phyloP scores from a whole-genome alignment of 1,140 invertebrate genomes.

The Drosophila parabipectinata region DNA sequence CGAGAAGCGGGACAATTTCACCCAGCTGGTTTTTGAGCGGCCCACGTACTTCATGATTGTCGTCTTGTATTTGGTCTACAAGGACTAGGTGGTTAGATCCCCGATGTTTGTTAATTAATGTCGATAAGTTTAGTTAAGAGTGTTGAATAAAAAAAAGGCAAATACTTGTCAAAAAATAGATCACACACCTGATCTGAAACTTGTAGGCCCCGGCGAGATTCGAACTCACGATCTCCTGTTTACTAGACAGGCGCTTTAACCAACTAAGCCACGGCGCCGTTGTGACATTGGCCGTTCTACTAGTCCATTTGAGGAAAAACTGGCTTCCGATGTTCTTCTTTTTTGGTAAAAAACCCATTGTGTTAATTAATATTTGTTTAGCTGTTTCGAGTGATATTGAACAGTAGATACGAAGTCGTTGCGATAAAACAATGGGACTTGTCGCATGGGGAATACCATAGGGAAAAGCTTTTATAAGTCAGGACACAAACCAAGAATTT shows the following conservation, averaged over 20 bases:
- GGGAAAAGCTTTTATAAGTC: conserved; percentile 4
- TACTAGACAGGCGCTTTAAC: conserved; percentile 88
- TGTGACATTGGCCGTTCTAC: background rate
- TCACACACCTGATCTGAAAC: background rate
- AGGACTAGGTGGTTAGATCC: conserved; percentile 51
- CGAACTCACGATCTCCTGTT: conserved; percentile 87
- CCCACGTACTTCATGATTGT: conserved; percentile 82
- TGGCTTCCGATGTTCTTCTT: background rate
- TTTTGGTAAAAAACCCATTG: conserved; percentile 19
- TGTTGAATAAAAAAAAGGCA: conserved; percentile 7
- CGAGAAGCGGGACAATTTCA: conserved; percentile 78
- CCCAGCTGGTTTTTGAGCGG: conserved; percentile 75
- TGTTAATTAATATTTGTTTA: conserved; percentile 51
- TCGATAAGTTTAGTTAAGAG: conserved; percentile 27
- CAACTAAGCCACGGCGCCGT: conserved; percentile 87
- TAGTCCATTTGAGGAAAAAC: conserved; percentile 23
- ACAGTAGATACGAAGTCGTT: background rate
- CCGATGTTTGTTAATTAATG: conserved; percentile 19
- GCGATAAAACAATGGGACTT: background rate
- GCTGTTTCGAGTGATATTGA: conserved; percentile 23
- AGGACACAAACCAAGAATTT: background rate
- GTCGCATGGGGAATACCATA: no score
- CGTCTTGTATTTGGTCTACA: conserved; percentile 74
- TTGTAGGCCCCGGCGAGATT: conserved; percentile 86
- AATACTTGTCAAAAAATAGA: conserved; percentile 3